A percentile compares a stretch with the other conserved stretches of the same genome.
Evolutionary conservation across 1,140 invertebrate genomes (phyloP).

Genomic region (Conus ventricosus): DNA sequence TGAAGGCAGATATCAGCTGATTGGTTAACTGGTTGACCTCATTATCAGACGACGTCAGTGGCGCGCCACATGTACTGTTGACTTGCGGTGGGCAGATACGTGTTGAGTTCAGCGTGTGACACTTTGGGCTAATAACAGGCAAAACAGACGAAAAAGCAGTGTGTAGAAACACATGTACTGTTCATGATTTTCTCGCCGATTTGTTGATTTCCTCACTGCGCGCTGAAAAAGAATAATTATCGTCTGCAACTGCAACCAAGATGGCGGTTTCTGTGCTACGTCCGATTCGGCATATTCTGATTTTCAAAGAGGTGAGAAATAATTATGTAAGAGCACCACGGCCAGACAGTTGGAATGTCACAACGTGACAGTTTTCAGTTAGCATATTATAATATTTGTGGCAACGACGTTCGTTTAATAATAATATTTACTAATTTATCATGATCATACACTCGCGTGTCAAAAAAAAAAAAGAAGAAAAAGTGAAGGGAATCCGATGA

Average conservation of each 20-base stretch:
- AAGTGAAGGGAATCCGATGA: too few relatives aligned
- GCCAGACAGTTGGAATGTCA: background rate
- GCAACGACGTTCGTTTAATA: background rate
- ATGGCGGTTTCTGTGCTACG: background rate
- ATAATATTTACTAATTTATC: background rate
- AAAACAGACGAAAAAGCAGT: background rate
- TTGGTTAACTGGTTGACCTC: conserved; percentile 1
- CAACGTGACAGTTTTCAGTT: background rate
- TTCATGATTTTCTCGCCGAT: background rate
- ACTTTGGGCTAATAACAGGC: background rate
- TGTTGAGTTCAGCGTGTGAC: background rate
- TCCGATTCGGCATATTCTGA: background rate
- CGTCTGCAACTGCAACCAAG: conserved; percentile 20
- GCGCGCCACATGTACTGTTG: background rate
- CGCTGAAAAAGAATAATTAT: background rate
- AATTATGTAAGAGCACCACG: background rate
- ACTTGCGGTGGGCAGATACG: background rate
- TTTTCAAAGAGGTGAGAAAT: conserved; percentile 5
- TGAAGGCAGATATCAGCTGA: too few relatives aligned
- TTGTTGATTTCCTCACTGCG: background rate
- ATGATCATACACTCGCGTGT: too few relatives aligned
- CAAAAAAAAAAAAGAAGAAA: too few relatives aligned
- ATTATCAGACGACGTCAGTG: background rate
- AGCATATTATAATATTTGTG: background rate
- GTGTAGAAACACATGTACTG: background rate